Conservation (phyloP, 2,113 vertebrate species). For the Gopherus evgoodei region DNA sequence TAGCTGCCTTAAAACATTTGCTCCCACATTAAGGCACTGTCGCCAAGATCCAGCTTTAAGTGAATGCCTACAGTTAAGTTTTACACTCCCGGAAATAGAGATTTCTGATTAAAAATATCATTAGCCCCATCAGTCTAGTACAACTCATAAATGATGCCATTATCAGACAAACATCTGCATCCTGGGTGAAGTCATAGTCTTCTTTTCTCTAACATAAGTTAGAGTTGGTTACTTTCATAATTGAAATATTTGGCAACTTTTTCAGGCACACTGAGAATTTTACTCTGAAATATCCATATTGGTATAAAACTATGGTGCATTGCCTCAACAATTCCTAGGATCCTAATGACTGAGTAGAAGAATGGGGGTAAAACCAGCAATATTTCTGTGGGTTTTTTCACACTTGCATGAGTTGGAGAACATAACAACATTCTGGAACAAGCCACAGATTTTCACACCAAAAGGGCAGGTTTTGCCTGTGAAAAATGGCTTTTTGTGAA, state of each 20-base stretch:
- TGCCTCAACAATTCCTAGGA: background rate
- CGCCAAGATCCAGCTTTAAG: background rate
- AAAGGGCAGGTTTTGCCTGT: background rate
- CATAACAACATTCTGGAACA: background rate
- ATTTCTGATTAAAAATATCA: background rate
- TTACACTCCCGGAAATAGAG: background rate
- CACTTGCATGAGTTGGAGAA: background rate
- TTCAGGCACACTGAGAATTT: background rate
- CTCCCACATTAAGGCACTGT: background rate
- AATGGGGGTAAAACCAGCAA: background rate
- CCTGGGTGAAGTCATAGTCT: background rate
- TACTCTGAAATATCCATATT: background rate
- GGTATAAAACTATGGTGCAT: background rate
- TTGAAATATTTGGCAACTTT: background rate
- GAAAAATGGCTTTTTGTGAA: background rate
- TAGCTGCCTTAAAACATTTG: background rate
- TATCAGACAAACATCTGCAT: background rate
- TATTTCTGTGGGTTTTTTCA: background rate
- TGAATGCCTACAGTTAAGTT: constrained; percentile 10
- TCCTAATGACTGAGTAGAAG: background rate
- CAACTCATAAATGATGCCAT: background rate
- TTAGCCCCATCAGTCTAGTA: background rate
- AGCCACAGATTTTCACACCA: background rate
- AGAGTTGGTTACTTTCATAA: background rate
- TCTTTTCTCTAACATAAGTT: background rate